A percentile compares a stretch with the other conserved stretches of the same genome.
These are phyloP conservation scores for Mylabris phalerata DNA, from an alignment of 1,140 invertebrate genomes.

Conservation along the genomic window DNA sequence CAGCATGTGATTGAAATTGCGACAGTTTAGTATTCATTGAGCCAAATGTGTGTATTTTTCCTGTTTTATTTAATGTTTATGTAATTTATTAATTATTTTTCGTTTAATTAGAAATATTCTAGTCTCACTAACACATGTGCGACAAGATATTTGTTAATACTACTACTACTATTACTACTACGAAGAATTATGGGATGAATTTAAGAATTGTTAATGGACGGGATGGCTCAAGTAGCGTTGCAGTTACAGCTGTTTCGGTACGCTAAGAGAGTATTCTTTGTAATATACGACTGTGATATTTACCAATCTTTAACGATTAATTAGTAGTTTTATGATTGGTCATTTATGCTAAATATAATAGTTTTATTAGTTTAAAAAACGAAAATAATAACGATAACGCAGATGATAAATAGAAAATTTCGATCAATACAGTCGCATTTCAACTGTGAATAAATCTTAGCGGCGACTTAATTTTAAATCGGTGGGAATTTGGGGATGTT, in stretches of 20 bases:
- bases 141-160: constrained; percentile 49
- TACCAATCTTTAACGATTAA: constrained; percentile 26
- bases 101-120: constrained; percentile 43
- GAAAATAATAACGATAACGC: constrained; percentile 9
- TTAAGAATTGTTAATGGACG: no score
- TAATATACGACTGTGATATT: constrained; percentile 38
- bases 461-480: constrained; percentile 13
- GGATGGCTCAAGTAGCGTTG: constrained; percentile 33
- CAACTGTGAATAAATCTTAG: constrained; percentile 31
- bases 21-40: constrained; percentile 9
- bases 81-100: constrained; percentile 8
- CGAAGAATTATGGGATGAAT: no score
- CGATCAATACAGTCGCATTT: constrained; percentile 19
- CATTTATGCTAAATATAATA: constrained; percentile 1
- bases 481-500: constrained; percentile 16
- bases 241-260: constrained; percentile 36
- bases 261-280: constrained; percentile 38
- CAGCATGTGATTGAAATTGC: constrained; percentile 16
- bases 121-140: constrained; percentile 48
- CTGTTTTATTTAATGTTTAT: neutral
- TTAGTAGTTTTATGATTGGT: constrained; percentile 13
- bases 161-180: constrained; percentile 38
- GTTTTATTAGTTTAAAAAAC: constrained; percentile 4
- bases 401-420: constrained; percentile 1
- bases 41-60: neutral